Evolutionary conservation across 37 sponge, comb jelly and placozoan species (phyloP).

Genomic region (Eunapius fragilis): DNA sequence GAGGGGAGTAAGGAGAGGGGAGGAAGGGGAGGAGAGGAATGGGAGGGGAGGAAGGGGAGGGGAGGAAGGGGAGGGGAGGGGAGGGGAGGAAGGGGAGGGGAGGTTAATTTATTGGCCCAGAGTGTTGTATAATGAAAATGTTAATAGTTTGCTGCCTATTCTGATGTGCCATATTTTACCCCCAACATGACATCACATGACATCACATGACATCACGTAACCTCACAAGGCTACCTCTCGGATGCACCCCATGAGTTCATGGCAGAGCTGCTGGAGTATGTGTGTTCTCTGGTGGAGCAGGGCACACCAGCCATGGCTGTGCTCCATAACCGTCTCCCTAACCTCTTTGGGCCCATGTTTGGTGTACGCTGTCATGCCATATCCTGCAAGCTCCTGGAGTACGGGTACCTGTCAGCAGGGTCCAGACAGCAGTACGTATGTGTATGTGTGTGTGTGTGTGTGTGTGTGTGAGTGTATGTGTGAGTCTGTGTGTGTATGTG

Average conservation of each 20-base stretch:
- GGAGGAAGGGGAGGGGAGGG: no score
- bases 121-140: no score
- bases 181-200: background rate
- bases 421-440: constrained; percentile 58
- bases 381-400: constrained; percentile 63
- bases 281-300: constrained; percentile 46
- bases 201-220: background rate
- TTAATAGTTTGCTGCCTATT: no score
- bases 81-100: no score
- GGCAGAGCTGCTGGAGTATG: constrained; percentile 49
- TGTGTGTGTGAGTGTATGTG: no score
- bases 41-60: no score
- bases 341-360: constrained; percentile 83
- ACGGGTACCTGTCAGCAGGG: constrained; percentile 57
- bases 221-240: constrained; percentile 70
- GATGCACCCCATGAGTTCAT: constrained; percentile 49
- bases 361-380: constrained; percentile 45
- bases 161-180: no score
- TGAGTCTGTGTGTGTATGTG: no score
- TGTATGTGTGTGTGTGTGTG: background rate
- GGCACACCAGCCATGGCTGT: constrained; percentile 35
- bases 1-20: no score
- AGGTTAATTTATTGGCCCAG: no score
- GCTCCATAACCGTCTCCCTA: constrained; percentile 56
- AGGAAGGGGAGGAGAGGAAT: no score